A percentile compares a stretch with the other conserved stretches of the same genome.
phyloP scores from a whole-genome alignment of 2,888 invertebrate genomes.

The Lepas anatifera region DNA sequence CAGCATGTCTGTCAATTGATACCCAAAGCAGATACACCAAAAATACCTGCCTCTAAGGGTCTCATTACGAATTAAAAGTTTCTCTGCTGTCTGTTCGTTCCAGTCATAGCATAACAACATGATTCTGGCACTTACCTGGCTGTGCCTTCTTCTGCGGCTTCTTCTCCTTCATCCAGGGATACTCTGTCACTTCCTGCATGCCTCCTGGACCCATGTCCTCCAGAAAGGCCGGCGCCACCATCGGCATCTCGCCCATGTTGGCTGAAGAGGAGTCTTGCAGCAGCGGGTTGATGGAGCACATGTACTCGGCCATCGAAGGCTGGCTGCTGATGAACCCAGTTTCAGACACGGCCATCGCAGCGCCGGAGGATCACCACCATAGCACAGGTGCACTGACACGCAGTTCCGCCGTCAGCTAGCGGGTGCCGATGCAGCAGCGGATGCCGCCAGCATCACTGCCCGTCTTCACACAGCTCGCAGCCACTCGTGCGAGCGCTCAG shows the following conservation, averaged over 20 bases:
- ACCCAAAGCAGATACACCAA: no score
- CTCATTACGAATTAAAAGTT: no score
- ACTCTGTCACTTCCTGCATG: conserved; percentile 14
- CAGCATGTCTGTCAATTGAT: no score
- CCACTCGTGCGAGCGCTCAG: neutral
- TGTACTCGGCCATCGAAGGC: conserved; percentile 91
- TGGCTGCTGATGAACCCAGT: conserved; percentile 89
- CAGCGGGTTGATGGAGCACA: conserved; percentile 36
- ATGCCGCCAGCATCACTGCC: neutral
- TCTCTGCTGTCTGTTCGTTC: no score
- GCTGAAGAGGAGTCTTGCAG: neutral
- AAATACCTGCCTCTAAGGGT: no score
- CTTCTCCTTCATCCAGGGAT: conserved; percentile 41
- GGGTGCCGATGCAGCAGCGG: no score
- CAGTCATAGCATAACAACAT: no score
- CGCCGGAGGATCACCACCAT: neutral
- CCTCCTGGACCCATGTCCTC: neutral
- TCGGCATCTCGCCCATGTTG: neutral
- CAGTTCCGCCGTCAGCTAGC: no score
- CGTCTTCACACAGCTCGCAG: neutral
- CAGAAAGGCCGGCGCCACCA: neutral
- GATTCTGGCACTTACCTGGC: no score
- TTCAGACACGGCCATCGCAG: conserved; percentile 39
- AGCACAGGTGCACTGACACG: no score
- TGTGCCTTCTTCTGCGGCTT: conserved; percentile 55